Evolutionary conservation across 2,888 invertebrate genomes (phyloP).

Genomic region (Drosophila suboccidentalis): DNA sequence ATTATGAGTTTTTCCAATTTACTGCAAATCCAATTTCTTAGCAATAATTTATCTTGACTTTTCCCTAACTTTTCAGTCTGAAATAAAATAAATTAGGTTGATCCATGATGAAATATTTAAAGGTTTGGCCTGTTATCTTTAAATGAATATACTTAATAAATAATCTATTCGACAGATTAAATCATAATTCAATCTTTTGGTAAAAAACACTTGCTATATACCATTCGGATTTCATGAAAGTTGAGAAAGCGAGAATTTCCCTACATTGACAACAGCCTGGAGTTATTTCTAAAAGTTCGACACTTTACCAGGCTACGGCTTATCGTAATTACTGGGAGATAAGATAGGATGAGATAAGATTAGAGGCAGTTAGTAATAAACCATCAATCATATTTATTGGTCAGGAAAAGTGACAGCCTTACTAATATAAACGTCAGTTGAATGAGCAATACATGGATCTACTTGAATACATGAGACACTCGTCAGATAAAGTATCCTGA

Average conservation of each 20-base stretch:
- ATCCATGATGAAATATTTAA: background rate
- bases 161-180: background rate
- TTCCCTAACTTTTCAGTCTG: background rate
- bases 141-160: background rate
- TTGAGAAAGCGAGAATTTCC: conserved; percentile 9
- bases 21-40: background rate
- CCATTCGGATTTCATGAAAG: background rate
- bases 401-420: conserved; percentile 22
- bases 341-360: conserved; percentile 50
- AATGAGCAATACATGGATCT: conserved; percentile 26
- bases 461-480: conserved; percentile 14
- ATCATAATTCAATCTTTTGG: background rate
- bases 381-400: conserved; percentile 29
- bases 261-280: conserved; percentile 13
- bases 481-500: conserved; percentile 40
- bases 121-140: background rate
- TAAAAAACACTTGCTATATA: background rate
- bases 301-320: conserved; percentile 1
- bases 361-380: background rate
- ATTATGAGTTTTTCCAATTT: background rate
- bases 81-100: background rate
- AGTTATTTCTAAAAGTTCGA: conserved; percentile 7
- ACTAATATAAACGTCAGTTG: background rate
- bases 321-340: conserved; percentile 40
- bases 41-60: background rate